These are phyloP conservation scores for Venturia canescens DNA, from an alignment of 1,140 invertebrate genomes.

Conservation along the genomic window DNA sequence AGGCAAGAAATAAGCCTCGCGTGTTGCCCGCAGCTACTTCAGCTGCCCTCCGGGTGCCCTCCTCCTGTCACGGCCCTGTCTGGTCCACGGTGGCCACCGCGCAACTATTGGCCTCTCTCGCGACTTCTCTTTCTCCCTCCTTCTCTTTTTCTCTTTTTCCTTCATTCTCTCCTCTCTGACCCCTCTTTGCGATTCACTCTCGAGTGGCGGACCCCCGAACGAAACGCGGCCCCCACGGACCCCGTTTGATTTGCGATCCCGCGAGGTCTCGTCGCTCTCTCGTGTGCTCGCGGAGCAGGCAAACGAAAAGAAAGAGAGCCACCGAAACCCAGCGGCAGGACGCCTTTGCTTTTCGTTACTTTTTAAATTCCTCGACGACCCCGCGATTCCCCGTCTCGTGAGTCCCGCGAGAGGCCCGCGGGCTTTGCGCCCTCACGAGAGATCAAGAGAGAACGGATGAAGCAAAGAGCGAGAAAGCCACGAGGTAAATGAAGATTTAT, in stretches of 20 bases:
- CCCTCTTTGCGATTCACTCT: constrained; percentile 24
- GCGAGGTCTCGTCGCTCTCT: constrained; percentile 32
- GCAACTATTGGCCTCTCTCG: constrained; percentile 56
- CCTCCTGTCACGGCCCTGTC: constrained; percentile 65
- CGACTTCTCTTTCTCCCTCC: constrained; percentile 1
- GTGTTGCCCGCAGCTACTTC: constrained; percentile 69
- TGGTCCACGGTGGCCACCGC: constrained; percentile 43
- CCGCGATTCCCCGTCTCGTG: constrained; percentile 39
- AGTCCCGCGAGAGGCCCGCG: constrained; percentile 10
- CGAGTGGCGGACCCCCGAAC: constrained; percentile 16
- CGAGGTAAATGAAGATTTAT: constrained; percentile 69
- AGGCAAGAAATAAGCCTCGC: constrained; percentile 61
- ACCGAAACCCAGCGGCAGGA: constrained; percentile 9
- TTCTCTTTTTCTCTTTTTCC: neutral
- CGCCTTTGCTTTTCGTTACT: constrained; percentile 55
- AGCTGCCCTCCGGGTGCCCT: constrained; percentile 64
- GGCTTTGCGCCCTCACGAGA: neutral
- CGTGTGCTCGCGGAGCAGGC: neutral
- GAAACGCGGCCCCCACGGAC: constrained; percentile 11
- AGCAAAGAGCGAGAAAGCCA: constrained; percentile 28
- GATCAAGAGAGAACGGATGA: neutral
- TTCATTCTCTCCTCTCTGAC: neutral
- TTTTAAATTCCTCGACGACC: constrained; percentile 60
- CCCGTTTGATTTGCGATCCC: constrained; percentile 62
- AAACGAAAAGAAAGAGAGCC: constrained; percentile 16